Base-by-base conservation (phyloP, 2,797 vertebrate genomes). In the Tympanoctomys barrerae region DNA sequence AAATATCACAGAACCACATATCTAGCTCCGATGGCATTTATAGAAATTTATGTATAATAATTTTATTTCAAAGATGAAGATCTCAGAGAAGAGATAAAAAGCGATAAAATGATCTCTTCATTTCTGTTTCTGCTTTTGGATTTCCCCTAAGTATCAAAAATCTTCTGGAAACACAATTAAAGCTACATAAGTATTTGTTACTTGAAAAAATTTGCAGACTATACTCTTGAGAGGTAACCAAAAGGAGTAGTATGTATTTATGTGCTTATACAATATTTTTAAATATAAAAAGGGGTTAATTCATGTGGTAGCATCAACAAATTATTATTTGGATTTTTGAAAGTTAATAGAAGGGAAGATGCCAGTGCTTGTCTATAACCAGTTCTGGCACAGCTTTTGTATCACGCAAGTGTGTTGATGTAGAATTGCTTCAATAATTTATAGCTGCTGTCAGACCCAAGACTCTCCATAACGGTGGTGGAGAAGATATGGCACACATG, bases 221-320 rank as follows among this genome's bases (percentile, higher is more conserved):
- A n/a, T 83, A n/a, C 1, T 62, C 42, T 88, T 88, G 5, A 85
- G 42, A 91, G 36, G 4, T 79, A 81, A 80, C 46, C 64, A 83
- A 85, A 85, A 85, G 57, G 2, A 86, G 9, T 84, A 39, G 82
- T 39, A 61, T 21, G 64, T 61, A 28, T 28, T 26, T 19, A 59
- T 79, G n/a, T 66, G 49, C 9, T 54, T 86, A 11, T 68, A 64
- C 31, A 36, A 19, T 39, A 52, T 82, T 95, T 87, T 95, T 49
- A 91, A 92, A 83, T 86, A 88, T 61, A 91, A 93, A 57, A 31
- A 71, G 11, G 4, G 42, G 88, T 97, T 94, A 80, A 84, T 86
- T 89, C 31, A 71, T 54, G 18, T 61, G 7, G 66, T 70, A 84
- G 49, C 26, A 85, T 39, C 91, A 95, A 73, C 42, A 92, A 93